Conservation (phyloP, 2,113 vertebrate species). For the Eleginops maclovinus region DNA sequence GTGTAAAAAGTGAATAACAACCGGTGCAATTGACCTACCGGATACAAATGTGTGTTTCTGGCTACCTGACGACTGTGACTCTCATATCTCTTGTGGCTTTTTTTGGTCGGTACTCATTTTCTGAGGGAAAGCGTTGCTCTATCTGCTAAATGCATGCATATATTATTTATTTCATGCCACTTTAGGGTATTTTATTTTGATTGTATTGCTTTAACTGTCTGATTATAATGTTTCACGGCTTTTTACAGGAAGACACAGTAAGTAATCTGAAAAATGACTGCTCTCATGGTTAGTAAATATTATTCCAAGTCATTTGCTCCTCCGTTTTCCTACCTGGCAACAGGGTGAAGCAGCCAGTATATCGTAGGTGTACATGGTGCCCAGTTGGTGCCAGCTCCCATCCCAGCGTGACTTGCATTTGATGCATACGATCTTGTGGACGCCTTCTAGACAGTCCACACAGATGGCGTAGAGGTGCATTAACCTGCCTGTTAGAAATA, state of each 20-base stretch:
- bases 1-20: too few species aligned
- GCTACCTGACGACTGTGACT: too few species aligned
- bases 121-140: too few species aligned
- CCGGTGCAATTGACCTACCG: too few species aligned
- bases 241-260: background rate
- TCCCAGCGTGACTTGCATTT: slow-evolving; percentile 99
- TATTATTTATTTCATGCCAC: too few species aligned
- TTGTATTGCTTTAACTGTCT: too few species aligned
- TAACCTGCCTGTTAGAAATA: slow-evolving; percentile 89
- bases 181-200: too few species aligned
- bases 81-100: too few species aligned
- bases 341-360: slow-evolving; percentile 98
- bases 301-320: background rate
- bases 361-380: slow-evolving; percentile 99
- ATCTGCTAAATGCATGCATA: too few species aligned
- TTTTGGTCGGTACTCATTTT: too few species aligned
- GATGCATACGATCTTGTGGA: slow-evolving; percentile 99
- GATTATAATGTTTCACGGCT: background rate
- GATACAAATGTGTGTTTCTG: too few species aligned
- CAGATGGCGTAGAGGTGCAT: slow-evolving; percentile 99
- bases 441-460: slow-evolving; percentile 98
- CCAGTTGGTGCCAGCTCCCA: slow-evolving; percentile 99
- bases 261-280: background rate
- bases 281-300: background rate
- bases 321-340: slow-evolving; percentile 89